These are phyloP conservation scores for Macropodus opercularis DNA, from an alignment of 2,797 vertebrate species.

Conservation along the genomic window DNA sequence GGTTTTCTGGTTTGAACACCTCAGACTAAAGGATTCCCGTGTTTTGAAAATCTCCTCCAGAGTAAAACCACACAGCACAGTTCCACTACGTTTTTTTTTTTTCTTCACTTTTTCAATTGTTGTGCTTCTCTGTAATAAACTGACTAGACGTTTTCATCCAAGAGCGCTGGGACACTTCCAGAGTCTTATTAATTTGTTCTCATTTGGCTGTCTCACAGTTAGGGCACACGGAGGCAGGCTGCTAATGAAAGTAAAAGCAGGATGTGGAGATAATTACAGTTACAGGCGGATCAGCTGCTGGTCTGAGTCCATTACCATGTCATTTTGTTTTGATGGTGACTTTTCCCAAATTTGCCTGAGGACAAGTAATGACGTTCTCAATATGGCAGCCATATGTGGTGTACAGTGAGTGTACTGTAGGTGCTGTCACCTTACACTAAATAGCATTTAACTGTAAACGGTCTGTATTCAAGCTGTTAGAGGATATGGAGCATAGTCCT, in stretches of 20 bases:
- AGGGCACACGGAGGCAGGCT: slow-evolving; percentile 48
- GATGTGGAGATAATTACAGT: slow-evolving; percentile 74
- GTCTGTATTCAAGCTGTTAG: too few relatives aligned
- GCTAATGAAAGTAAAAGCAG: slow-evolving; percentile 76
- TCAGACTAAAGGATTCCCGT: slow-evolving; percentile 17
- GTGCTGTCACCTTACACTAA: slow-evolving; percentile 10
- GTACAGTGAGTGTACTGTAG: slow-evolving; percentile 1
- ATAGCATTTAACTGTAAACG: not conserved
- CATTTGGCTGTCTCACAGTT: slow-evolving; percentile 58
- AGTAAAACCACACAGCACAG: slow-evolving; percentile 6
- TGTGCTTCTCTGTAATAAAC: slow-evolving; percentile 35
- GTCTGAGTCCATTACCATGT: slow-evolving; percentile 71
- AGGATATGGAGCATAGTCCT: too few relatives aligned
- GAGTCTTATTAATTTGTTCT: slow-evolving; percentile 67
- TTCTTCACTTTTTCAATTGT: slow-evolving; percentile 9
- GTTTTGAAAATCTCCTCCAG: slow-evolving; percentile 11
- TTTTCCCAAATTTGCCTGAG: slow-evolving; percentile 41
- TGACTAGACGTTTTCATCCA: slow-evolving; percentile 28
- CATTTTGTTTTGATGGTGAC: slow-evolving; percentile 57
- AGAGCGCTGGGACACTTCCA: slow-evolving; percentile 54
- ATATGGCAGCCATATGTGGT: slow-evolving; percentile 47
- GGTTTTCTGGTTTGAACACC: too few relatives aligned
- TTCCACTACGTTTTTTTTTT: slow-evolving; percentile 5
- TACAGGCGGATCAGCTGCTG: slow-evolving; percentile 68
- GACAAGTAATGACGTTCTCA: slow-evolving; percentile 57